phyloP scores from a whole-genome alignment of 30 jellyfish, hydroid and myxozoan species.

The Turritopsis dohrnii region DNA sequence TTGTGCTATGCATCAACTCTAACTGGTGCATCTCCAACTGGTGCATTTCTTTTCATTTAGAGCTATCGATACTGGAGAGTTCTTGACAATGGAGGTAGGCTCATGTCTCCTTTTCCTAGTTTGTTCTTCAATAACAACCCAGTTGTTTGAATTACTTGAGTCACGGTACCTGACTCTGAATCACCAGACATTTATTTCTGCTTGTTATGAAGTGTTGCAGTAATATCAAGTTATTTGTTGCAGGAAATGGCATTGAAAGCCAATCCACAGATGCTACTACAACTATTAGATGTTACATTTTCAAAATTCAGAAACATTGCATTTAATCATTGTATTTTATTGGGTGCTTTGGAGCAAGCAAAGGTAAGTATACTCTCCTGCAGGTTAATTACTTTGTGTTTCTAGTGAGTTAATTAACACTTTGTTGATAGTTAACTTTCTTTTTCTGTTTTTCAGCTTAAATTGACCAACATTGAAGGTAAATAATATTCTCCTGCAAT shows the following conservation, averaged over 20 bases:
- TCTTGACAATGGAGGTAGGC: conserved; percentile 42
- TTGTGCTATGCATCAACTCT: not conserved
- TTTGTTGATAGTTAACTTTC: not conserved
- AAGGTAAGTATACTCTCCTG: conserved; percentile 32
- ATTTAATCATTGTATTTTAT: conserved; percentile 60
- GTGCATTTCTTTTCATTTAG: conserved; percentile 15
- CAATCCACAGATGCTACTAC: conserved; percentile 54
- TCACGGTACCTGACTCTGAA: no score
- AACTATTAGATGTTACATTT: conserved; percentile 51
- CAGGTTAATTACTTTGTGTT: no score
- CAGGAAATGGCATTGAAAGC: conserved; percentile 59
- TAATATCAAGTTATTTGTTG: no score
- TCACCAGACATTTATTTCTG: no score
- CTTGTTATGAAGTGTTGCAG: no score
- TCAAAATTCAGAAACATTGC: conserved; percentile 76
- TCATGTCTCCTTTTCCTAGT: not conserved
- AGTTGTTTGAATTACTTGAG: no score
- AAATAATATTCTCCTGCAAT: no score
- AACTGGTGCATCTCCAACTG: not conserved
- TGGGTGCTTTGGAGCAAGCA: conserved; percentile 64
- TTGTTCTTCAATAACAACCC: no score
- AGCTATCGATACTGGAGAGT: conserved; percentile 66
- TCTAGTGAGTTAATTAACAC: no score
- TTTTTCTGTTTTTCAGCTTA: not conserved
- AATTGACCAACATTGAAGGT: not conserved